Base-by-base conservation (phyloP, 2,113 vertebrate genomes). In the Orycteropus afer region DNA sequence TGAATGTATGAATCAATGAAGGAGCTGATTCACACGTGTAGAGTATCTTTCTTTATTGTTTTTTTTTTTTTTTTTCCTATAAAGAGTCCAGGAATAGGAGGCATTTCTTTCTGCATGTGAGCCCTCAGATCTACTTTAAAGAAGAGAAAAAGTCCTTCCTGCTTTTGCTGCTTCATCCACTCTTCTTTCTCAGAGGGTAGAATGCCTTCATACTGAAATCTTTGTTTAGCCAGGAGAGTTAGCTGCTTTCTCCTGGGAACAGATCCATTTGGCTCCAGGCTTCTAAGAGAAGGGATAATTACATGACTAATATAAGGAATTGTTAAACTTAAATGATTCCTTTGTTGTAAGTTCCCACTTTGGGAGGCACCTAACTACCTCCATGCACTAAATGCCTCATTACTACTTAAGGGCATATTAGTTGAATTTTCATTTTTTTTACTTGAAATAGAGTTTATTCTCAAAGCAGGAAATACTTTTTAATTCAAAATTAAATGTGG, bases 311-410 rank as follows among this genome's bases (percentile, higher is more conserved):
- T 85, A 88, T 7, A 94, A 92, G 79, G 91, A 94, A 96, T 42
- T 88, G 78, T 92, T 74, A 92, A 94, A 67, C 83, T 91, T 92
- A 96, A 94, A 83, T 83, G 91, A 93, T 65, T 86, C 91, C 88
- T 95, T 97, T 97, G 96, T 96, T 94, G 13, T 80, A 90, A 97
- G 78, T 90, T 89, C 89, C 57, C 51, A 76, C 55, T 93, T 94
- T 65, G 59, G 89, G 82, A 96, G 92, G 73, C 65, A 92, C 37
- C 8, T 17, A 93, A 86, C 57, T 76, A 86, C 78, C 49, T 93
- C 59, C 13, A 57, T 74, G 49, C 1, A 29, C 55, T 96, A 90
- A 90, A 37, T 84, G 91, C 67, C 74, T 95, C 85, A 67, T 91
- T 81, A 96, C 42, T 59, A 88, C 45, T 83, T 95, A 88, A 90